These are phyloP conservation scores for Campylomormyrus numenius DNA, from an alignment of 2,113 vertebrate species.

Conservation along the genomic window DNA sequence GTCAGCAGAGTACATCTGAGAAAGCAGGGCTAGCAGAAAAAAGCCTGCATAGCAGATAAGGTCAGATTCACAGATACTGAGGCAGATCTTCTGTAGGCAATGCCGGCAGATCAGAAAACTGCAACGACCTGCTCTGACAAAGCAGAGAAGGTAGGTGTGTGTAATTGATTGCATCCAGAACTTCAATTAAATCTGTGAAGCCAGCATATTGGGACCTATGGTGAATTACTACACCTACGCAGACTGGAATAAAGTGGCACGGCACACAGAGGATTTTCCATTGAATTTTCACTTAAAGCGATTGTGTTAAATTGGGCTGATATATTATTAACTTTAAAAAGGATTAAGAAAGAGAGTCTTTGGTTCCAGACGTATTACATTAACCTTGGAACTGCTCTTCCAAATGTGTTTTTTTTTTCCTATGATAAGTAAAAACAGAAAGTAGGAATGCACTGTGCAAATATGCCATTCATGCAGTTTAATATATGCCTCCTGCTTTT, in stretches of 20 bases:
- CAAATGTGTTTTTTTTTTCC: slow-evolving; percentile 25
- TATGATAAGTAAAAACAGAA: slow-evolving; percentile 28
- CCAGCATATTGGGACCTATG: slow-evolving; percentile 5
- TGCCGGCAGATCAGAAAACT: not conserved
- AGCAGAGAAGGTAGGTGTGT: not conserved
- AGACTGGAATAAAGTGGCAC: not conserved
- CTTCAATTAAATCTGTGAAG: not conserved
- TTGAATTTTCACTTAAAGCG: not conserved
- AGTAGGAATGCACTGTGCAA: slow-evolving; percentile 21
- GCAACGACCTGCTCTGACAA: not conserved
- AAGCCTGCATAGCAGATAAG: not conserved
- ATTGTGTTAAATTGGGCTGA: slow-evolving; percentile 25
- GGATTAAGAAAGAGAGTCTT: slow-evolving; percentile 29
- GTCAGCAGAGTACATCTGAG: slow-evolving; percentile 51
- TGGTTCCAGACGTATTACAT: slow-evolving; percentile 28
- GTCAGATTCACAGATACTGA: not conserved
- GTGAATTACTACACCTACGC: not conserved
- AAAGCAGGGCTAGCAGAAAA: slow-evolving; percentile 29
- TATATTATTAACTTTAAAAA: slow-evolving; percentile 30
- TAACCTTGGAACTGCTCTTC: slow-evolving; percentile 1
- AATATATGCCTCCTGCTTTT: slow-evolving; percentile 33
- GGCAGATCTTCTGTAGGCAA: not conserved
- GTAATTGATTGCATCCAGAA: slow-evolving; percentile 2
- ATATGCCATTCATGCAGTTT: slow-evolving; percentile 22
- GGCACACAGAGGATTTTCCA: not conserved